phyloP scores from a whole-genome alignment of 2,888 invertebrate genomes.

The Teleiodes luculella region DNA sequence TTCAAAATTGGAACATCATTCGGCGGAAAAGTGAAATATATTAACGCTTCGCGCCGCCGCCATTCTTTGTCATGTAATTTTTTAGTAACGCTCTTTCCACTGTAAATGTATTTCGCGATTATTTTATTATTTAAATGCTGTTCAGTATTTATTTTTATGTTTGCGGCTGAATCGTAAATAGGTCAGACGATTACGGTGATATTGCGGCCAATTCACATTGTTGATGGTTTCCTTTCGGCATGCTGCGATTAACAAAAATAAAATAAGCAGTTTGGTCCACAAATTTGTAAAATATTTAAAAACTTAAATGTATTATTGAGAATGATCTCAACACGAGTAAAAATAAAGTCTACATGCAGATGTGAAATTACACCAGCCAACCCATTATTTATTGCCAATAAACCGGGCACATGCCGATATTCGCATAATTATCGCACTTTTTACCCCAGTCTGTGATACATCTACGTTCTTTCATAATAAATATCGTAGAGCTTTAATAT shows the following conservation, averaged over 20 bases:
- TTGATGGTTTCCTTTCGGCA: slow-evolving; percentile 18
- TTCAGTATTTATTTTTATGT: slow-evolving; percentile 26
- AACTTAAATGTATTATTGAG: slow-evolving; percentile 29
- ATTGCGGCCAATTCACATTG: slow-evolving; percentile 9
- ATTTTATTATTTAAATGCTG: slow-evolving; percentile 28
- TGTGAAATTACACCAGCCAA: slow-evolving; percentile 48
- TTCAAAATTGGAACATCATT: slow-evolving; percentile 75
- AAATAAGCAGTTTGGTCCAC: background rate
- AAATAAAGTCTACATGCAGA: slow-evolving; percentile 48
- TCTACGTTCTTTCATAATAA: slow-evolving; percentile 41
- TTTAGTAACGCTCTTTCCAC: slow-evolving; percentile 24
- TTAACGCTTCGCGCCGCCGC: slow-evolving; percentile 52
- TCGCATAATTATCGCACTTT: slow-evolving; percentile 46
- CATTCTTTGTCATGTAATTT: slow-evolving; percentile 44
- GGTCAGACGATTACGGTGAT: slow-evolving; percentile 16
- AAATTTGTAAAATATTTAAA: background rate
- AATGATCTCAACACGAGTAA: slow-evolving; percentile 52
- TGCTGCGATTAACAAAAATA: background rate
- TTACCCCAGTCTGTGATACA: slow-evolving; percentile 32
- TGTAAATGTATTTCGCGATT: slow-evolving; percentile 23
- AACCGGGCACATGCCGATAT: slow-evolving; percentile 40
- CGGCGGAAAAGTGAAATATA: slow-evolving; percentile 69
- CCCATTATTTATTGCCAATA: slow-evolving; percentile 70
- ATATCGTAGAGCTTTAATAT: slow-evolving; percentile 39
- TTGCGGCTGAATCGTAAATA: slow-evolving; percentile 17